Conservation (phyloP, 92 coral and sea anemone species). For the Chrysogorgia sp. region DNA sequence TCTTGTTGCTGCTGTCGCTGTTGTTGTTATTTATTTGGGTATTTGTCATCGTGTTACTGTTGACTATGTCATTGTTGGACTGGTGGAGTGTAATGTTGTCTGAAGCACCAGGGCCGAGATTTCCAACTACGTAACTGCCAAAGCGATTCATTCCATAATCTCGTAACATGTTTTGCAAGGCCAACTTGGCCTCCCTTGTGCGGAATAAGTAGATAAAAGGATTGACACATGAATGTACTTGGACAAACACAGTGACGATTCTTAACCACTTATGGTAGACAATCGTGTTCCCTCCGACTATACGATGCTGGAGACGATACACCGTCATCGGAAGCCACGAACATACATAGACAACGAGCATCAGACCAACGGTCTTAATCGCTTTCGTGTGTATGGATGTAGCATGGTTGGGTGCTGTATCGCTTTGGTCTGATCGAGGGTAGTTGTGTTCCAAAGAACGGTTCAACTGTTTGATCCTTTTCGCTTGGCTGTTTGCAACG, state of each 20-base stretch:
- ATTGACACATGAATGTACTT: slow-evolving; percentile 28
- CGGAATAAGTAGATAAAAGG: slow-evolving; percentile 25
- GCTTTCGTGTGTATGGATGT: not conserved
- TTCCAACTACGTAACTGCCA: not conserved
- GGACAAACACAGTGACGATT: slow-evolving; percentile 1
- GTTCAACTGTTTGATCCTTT: slow-evolving; percentile 13
- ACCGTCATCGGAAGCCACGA: slow-evolving; percentile 32
- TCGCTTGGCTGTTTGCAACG: slow-evolving; percentile 1
- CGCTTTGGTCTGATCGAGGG: not conserved
- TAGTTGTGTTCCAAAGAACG: slow-evolving; percentile 42
- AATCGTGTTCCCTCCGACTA: slow-evolving; percentile 9
- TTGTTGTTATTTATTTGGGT: no score
- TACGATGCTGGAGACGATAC: slow-evolving; percentile 7
- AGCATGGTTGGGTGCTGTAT: not conserved
- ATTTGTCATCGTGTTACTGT: no score
- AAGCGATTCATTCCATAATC: not conserved
- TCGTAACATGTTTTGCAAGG: not conserved
- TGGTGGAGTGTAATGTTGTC: no score
- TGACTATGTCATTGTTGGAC: no score
- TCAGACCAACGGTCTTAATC: slow-evolving; percentile 21
- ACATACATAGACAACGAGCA: slow-evolving; percentile 17
- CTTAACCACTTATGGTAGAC: slow-evolving; percentile 25
- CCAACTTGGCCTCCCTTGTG: slow-evolving; percentile 11
- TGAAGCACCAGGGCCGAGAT: not conserved
- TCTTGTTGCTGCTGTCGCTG: no score